Evolutionary conservation across 2,797 vertebrate genomes (phyloP).

Genomic region (Neosilurus hyrtlii): DNA sequence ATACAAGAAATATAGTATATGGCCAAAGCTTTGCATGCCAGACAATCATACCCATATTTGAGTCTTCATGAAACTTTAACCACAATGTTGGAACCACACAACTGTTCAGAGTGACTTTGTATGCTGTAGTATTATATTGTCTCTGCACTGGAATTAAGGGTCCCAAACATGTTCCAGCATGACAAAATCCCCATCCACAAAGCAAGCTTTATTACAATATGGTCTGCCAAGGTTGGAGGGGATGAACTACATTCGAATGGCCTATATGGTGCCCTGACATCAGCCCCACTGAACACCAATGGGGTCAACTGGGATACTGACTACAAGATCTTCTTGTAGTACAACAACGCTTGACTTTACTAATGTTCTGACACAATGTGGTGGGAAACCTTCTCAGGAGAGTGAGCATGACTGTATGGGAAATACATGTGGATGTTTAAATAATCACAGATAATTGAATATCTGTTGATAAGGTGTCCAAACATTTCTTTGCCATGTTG

Average conservation of each 20-base stretch:
- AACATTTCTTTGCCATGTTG: background rate
- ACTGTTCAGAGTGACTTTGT: background rate
- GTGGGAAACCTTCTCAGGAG: too few relatives aligned
- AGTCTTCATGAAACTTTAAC: too few relatives aligned
- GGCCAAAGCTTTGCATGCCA: background rate
- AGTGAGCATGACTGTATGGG: too few relatives aligned
- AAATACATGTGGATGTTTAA: too few relatives aligned
- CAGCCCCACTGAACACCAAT: too few relatives aligned
- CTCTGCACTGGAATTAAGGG: background rate
- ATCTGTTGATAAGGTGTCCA: background rate
- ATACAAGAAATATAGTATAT: background rate
- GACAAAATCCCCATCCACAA: background rate
- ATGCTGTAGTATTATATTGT: background rate
- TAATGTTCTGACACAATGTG: too few relatives aligned
- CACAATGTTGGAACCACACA: background rate
- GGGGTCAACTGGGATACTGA: too few relatives aligned
- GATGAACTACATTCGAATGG: background rate
- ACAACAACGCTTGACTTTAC: too few relatives aligned
- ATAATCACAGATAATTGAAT: too few relatives aligned
- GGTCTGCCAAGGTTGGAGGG: background rate
- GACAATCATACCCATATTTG: too few relatives aligned
- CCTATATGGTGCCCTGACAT: background rate
- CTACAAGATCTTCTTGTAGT: too few relatives aligned
- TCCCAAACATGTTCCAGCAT: background rate
- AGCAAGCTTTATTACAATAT: background rate